Base-by-base conservation (phyloP, 2,888 invertebrate species). In the Drosophila phalerata region DNA sequence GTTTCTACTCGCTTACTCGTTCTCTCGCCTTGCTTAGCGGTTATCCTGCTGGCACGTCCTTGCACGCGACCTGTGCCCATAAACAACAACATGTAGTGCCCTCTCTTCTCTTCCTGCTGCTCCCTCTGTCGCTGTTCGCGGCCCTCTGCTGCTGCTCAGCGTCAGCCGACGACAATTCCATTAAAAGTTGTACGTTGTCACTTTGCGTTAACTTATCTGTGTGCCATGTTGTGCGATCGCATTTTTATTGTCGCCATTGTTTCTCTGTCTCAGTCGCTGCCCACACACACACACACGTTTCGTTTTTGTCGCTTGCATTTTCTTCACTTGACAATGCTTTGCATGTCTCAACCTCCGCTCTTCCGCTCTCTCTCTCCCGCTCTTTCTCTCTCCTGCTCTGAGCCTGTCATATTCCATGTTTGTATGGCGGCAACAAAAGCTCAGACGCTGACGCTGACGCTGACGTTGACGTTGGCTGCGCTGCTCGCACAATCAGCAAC, bases 201-300 rank as follows among this genome's bases (percentile, higher is more conserved):
- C 85, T 82, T 86, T 82, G 89, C 77, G 85, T 84, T 90, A 88
- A 81, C 81, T 86, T 87, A 90, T 88, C 87, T 80, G 75, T 82
- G 77, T 70, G 75, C 81, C 80, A 77, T 85, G 85, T 85, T 88
- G 85, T 81, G 83, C 89, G 87, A 90, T 88, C 88, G 89, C 90
- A 90, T 88, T 89, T 89, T 90, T 89, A 87, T 88, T 88, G 89
- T 90, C 90, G 88, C 90, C 89, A 88, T 88, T 88, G 89, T 88
- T 84, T 82, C 61, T 37, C 51, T 42, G 49, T 9, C 32, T 19
- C 49, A 19, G 42, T 60, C 38, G 48, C 79, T 75, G 74, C 81
- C 74, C 81, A 73, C 89, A 71, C 81, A 85, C 45, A 79, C 43
- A 55, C 25, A 40, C 48, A 51, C 69, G 68, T 61, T 56, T 17